Percentiles rank a stretch among this genome's conserved stretches.
Evolutionary conservation across 2,797 vertebrate species (phyloP).

Genomic region (Notamacropus eugenii): DNA sequence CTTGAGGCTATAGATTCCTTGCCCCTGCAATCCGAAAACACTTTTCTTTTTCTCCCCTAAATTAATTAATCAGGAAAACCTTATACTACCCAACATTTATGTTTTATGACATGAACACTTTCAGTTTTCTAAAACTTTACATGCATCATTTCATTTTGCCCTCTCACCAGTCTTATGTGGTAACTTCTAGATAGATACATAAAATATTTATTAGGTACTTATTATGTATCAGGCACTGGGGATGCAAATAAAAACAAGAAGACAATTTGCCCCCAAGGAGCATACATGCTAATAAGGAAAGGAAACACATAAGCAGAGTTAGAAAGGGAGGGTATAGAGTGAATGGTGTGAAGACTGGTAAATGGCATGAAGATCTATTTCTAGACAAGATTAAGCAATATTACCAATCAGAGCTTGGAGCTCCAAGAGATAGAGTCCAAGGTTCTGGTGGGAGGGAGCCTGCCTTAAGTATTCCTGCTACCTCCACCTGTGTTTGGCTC

Average conservation of each 20-base stretch:
- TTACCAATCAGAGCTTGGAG: neutral
- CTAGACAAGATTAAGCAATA: neutral
- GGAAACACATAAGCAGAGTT: neutral
- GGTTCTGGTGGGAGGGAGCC: no score
- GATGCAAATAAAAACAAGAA: neutral
- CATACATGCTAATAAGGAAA: neutral
- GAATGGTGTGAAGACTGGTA: neutral
- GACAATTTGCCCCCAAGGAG: neutral
- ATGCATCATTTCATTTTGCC: neutral
- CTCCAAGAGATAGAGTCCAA: neutral
- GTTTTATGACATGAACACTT: neutral
- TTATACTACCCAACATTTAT: neutral
- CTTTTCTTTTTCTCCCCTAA: neutral
- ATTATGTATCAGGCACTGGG: neutral
- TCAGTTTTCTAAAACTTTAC: neutral
- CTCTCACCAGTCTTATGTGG: neutral
- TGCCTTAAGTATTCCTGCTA: neutral
- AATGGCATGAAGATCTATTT: neutral
- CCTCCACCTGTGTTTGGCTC: neutral
- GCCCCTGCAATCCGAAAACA: neutral
- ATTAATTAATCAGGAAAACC: neutral
- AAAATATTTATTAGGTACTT: neutral
- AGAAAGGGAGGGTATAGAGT: neutral
- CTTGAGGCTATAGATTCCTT: no score
- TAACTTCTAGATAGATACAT: neutral